These are phyloP conservation scores for Halcyon smyrnensis DNA, from an alignment of 2,797 vertebrate species.

Conservation along the genomic window DNA sequence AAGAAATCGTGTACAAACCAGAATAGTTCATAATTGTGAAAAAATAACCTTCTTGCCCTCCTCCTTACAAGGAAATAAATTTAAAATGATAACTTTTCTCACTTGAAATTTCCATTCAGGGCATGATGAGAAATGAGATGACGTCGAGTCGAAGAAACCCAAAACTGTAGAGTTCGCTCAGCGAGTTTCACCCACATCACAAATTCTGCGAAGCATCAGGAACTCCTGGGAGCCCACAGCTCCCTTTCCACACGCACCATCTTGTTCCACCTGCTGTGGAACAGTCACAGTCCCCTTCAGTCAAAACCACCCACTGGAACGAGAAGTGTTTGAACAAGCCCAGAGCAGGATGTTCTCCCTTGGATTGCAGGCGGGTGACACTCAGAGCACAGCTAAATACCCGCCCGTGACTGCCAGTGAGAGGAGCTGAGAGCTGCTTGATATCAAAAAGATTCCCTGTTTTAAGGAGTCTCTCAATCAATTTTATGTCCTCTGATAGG, in stretches of 20 bases:
- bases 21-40: neutral
- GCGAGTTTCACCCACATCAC: neutral
- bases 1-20: neutral
- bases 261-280: neutral
- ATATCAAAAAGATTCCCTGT: neutral
- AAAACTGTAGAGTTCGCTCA: neutral
- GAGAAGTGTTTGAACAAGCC: neutral
- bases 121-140: neutral
- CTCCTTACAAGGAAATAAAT: neutral
- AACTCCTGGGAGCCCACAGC: neutral
- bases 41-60: neutral
- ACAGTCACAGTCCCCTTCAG: rapidly evolving
- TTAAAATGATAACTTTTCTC: neutral
- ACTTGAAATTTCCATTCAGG: neutral
- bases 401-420: neutral
- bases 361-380: neutral
- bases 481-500: neutral
- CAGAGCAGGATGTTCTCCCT: neutral
- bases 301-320: neutral
- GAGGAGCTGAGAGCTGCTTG: neutral
- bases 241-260: neutral
- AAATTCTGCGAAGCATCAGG: neutral
- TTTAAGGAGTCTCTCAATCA: neutral
- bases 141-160: no score
- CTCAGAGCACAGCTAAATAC: rapidly evolving